Evolutionary conservation across 2,113 vertebrate genomes (phyloP), one percentile per base, ranked within the genome.

Genomic region (Macroglossus sobrinus): DNA sequence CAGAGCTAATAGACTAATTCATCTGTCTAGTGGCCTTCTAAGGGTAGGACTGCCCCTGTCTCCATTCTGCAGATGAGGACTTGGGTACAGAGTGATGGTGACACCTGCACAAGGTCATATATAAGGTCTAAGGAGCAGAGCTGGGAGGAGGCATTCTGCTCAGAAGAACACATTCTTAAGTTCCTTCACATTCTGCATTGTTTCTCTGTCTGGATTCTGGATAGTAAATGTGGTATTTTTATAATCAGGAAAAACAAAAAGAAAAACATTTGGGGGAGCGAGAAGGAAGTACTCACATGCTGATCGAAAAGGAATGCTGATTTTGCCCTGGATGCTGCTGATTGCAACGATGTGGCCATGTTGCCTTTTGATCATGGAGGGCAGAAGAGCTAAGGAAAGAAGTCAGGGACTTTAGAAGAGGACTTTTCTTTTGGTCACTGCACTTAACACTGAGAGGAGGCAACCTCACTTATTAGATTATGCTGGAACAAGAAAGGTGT

Each of bases 281-380:
- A 40, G 43, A 21, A 43, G 84, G 84, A 78, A 80, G 30, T 91
- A 99, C 99, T 99, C 98, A 99, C 99, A 99, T 0, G 99, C 99
- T 0, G 99, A 99, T 98, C 99, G 99, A 97, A 99, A 99, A 43
- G 99, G 99, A 96, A 99, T 99, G 95, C 99, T 98, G 69, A 99
- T 99, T 98, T 99, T 99, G 85, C 99, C 99, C 98, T 99, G 99
- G 94, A 99, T 79, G 2, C 99, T 99, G 99, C 99, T 99, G 96
- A 99, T 99, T 53, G 98, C 98, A 0, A 99, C 99, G 14, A 99
- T 97, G 91, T 99, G 99, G 66, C 99, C 99, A 57, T 98, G 98
- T 90, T 96, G 98, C 90, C 98, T 98, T 69, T 98, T 97, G 94
- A 99, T 98, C 99, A 99, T 99, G 89, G 99, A 99, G 33, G 99